Conservation (phyloP, 2,113 vertebrate species). For the Tachysurus vachellii region DNA sequence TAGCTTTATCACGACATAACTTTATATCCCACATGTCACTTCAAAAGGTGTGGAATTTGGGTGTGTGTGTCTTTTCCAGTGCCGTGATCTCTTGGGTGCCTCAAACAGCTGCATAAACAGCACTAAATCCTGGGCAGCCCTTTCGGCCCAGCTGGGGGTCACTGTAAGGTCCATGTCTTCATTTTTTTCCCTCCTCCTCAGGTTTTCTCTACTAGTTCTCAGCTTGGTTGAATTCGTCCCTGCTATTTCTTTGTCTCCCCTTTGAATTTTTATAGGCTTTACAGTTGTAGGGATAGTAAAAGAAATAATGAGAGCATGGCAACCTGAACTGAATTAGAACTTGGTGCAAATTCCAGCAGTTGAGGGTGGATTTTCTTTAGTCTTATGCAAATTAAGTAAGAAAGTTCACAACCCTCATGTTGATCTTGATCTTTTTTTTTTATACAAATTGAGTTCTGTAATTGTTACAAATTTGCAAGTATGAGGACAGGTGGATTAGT, state of each 20-base stretch:
- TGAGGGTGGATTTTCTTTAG: neutral
- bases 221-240: constrained; percentile 13
- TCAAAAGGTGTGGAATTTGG: constrained; percentile 51
- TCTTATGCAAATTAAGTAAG: neutral
- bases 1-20: constrained; percentile 29
- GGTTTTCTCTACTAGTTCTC: neutral
- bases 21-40: constrained; percentile 49
- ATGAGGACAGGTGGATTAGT: neutral
- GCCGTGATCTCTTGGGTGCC: constrained; percentile 47
- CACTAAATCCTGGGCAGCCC: constrained; percentile 47
- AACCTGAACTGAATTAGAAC: neutral
- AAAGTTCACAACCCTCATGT: neutral
- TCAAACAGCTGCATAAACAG: constrained; percentile 62
- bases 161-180: constrained; percentile 49
- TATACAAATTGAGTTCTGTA: neutral
- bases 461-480: neutral
- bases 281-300: neutral
- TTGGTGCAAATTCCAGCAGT: neutral
- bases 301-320: neutral
- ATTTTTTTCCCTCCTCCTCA: constrained; percentile 44
- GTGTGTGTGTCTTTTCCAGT: constrained; percentile 45
- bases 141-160: constrained; percentile 52
- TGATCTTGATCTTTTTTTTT: neutral
- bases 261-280: neutral
- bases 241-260: constrained; percentile 21